These are phyloP conservation scores for Pentamera pediparva DNA, from an alignment of 53 echinoderm and acorn worm genomes.

Conservation along the genomic window DNA sequence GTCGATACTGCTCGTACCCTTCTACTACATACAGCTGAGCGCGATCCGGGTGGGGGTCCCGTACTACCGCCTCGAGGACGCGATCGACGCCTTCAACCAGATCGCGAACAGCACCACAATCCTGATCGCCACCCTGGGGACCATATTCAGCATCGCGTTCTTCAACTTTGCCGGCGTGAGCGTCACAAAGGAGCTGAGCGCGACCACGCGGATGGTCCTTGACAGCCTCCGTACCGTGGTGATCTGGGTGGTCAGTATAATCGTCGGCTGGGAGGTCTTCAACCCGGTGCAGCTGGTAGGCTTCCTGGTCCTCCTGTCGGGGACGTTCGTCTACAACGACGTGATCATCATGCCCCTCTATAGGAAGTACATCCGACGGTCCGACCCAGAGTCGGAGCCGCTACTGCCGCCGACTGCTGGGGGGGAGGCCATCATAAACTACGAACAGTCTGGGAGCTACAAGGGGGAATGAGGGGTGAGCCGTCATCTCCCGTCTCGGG, in stretches of 20 bases:
- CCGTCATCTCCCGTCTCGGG: too few species aligned
- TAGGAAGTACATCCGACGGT: slow-evolving; percentile 5
- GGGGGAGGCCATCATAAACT: neutral
- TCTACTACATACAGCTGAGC: slow-evolving; percentile 59
- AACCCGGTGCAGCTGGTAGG: slow-evolving; percentile 43
- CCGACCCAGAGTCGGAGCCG: neutral
- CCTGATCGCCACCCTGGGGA: slow-evolving; percentile 54
- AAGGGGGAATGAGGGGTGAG: too few species aligned
- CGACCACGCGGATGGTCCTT: slow-evolving; percentile 83
- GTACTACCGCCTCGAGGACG: slow-evolving; percentile 58
- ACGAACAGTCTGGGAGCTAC: slow-evolving; percentile 24
- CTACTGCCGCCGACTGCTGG: slow-evolving; percentile 6
- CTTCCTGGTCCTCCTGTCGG: slow-evolving; percentile 48
- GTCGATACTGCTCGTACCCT: slow-evolving; percentile 58
- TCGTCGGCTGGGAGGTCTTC: slow-evolving; percentile 62
- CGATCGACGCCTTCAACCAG: slow-evolving; percentile 62
- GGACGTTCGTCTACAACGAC: slow-evolving; percentile 75
- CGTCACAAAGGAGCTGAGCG: slow-evolving; percentile 77
- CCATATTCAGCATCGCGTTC: slow-evolving; percentile 76
- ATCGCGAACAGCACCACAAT: slow-evolving; percentile 46
- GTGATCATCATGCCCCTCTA: slow-evolving; percentile 53
- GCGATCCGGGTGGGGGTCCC: slow-evolving; percentile 40
- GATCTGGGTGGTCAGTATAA: slow-evolving; percentile 59
- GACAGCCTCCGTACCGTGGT: slow-evolving; percentile 73
- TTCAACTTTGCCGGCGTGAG: slow-evolving; percentile 90